Evolutionary conservation across 2,797 vertebrate species (phyloP).

Genomic region (Rhinatrema bivittatum): DNA sequence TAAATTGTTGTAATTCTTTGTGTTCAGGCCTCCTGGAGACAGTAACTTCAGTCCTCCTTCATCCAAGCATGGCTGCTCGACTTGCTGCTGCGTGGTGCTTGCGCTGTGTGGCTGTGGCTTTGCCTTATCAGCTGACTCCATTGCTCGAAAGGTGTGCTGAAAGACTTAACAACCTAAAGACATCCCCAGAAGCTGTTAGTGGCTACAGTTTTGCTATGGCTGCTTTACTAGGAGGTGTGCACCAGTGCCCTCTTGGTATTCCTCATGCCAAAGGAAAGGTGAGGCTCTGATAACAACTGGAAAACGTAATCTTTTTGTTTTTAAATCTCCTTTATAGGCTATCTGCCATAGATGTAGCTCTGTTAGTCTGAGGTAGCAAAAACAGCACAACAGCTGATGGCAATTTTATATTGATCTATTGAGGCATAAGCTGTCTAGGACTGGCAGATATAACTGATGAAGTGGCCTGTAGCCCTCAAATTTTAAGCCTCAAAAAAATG

Average conservation of each 20-base stretch:
- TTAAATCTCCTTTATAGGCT: neutral
- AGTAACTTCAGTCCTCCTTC: slow-evolving; percentile 89
- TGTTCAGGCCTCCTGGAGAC: slow-evolving; percentile 85
- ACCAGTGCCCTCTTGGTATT: slow-evolving; percentile 93
- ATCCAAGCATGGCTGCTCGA: slow-evolving; percentile 95
- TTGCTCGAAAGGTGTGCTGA: slow-evolving; percentile 91
- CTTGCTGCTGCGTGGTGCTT: slow-evolving; percentile 92
- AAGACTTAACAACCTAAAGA: slow-evolving; percentile 92
- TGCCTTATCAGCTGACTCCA: slow-evolving; percentile 89
- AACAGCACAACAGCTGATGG: too few relatives aligned
- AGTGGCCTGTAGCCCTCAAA: too few relatives aligned
- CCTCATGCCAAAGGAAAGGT: slow-evolving; percentile 98
- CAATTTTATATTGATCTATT: too few relatives aligned
- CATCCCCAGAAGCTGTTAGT: slow-evolving; percentile 92
- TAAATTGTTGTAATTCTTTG: slow-evolving; percentile 3
- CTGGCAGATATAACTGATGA: too few relatives aligned
- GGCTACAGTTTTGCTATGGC: slow-evolving; percentile 98
- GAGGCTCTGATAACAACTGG: slow-evolving; percentile 18
- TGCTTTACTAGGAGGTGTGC: slow-evolving; percentile 87
- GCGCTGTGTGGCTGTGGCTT: slow-evolving; percentile 87
- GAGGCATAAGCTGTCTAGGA: too few relatives aligned
- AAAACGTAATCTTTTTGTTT: neutral
- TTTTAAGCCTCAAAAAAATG: too few relatives aligned
- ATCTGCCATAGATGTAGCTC: neutral
- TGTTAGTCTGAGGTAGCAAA: neutral